Evolutionary conservation across 2,888 invertebrate genomes (phyloP).

Genomic region (Agrilus cyanescens): DNA sequence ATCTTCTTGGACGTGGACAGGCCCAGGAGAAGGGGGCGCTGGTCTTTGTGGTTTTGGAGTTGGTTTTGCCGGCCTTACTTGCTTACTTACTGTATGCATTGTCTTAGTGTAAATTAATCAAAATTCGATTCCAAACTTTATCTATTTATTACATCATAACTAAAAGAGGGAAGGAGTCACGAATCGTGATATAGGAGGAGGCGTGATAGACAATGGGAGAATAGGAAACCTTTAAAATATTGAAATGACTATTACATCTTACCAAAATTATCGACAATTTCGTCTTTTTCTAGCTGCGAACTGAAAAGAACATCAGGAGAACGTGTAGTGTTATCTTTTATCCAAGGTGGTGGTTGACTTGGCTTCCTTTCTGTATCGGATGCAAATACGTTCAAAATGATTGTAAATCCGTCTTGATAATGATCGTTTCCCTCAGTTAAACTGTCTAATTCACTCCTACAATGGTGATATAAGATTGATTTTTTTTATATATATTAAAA

Average conservation of each 20-base stretch:
- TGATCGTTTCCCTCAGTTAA: conserved; percentile 53
- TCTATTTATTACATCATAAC: conserved; percentile 8
- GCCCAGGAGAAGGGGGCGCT: conserved; percentile 23
- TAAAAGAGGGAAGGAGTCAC: too few relatives aligned
- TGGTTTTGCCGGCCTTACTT: conserved; percentile 6
- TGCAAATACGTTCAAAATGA: conserved; percentile 58
- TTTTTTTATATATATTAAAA: neutral
- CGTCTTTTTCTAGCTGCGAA: conserved; percentile 68
- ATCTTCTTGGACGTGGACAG: conserved; percentile 16
- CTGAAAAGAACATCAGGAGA: conserved; percentile 55
- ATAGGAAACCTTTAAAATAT: neutral
- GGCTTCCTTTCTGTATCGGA: conserved; percentile 57
- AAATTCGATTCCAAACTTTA: neutral
- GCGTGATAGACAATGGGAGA: neutral
- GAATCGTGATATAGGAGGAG: too few relatives aligned
- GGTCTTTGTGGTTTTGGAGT: conserved; percentile 32
- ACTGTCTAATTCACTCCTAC: conserved; percentile 68
- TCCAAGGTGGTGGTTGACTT: conserved; percentile 62
- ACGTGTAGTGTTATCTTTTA: conserved; percentile 50
- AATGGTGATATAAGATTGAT: conserved; percentile 9
- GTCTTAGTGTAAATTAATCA: neutral
- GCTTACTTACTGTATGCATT: too few relatives aligned
- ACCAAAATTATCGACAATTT: conserved; percentile 77
- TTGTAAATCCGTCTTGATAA: conserved; percentile 57
- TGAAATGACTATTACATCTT: conserved; percentile 15